Evolutionary conservation across 2,113 vertebrate species (phyloP).

Genomic region (Menidia beryllina): DNA sequence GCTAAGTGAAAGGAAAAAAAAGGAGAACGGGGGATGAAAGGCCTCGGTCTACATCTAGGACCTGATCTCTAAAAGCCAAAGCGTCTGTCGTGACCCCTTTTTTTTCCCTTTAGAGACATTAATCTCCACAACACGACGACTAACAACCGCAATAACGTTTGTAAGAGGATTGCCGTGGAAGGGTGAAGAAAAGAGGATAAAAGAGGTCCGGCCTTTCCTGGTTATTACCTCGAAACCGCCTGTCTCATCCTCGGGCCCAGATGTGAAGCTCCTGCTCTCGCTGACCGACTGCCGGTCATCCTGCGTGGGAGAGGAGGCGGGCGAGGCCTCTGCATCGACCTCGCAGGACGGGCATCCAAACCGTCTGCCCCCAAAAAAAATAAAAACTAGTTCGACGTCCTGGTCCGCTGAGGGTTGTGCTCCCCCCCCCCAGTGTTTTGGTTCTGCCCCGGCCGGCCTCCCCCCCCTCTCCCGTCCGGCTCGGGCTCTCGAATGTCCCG

Average conservation of each 20-base stretch:
- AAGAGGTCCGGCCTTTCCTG: too few relatives aligned
- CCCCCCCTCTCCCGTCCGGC: neutral
- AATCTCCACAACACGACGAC: conserved; percentile 25
- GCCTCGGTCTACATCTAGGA: too few relatives aligned
- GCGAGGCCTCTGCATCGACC: conserved; percentile 31
- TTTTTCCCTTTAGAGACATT: conserved; percentile 22
- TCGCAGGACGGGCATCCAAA: conserved; percentile 32
- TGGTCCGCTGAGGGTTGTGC: conserved; percentile 5
- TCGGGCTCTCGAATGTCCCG: conserved; percentile 34
- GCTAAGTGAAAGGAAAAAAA: too few relatives aligned
- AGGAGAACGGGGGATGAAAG: too few relatives aligned
- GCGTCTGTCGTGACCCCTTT: conserved; percentile 1
- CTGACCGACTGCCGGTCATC: conserved; percentile 69
- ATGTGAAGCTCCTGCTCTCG: conserved; percentile 46
- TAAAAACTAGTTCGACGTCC: too few relatives aligned
- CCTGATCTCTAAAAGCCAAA: neutral
- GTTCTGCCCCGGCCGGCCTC: neutral
- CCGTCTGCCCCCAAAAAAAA: conserved; percentile 12
- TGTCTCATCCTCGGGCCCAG: conserved; percentile 77
- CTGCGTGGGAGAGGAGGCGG: conserved; percentile 45
- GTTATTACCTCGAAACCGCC: conserved; percentile 75
- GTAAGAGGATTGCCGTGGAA: conserved; percentile 37
- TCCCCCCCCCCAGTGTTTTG: conserved; percentile 12
- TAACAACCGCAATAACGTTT: conserved; percentile 24
- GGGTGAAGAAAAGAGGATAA: conserved; percentile 37